These are phyloP conservation scores for Petrocephalus microphthalmus DNA, from an alignment of 2,113 vertebrate species.

Conservation along the genomic window DNA sequence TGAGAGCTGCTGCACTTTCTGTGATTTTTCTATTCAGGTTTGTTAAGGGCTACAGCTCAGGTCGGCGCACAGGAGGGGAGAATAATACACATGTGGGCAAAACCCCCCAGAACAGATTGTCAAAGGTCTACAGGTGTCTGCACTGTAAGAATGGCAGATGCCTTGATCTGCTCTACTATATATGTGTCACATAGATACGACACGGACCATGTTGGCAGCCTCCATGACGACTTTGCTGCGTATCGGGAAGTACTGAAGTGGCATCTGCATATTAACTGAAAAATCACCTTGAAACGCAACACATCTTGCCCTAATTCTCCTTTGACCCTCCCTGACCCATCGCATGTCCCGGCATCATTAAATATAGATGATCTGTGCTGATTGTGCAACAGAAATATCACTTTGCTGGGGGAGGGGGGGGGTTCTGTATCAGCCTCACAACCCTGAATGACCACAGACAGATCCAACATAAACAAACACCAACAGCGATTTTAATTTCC, in stretches of 20 bases:
- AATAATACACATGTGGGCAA: background rate
- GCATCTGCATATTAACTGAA: background rate
- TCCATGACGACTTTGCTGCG: background rate
- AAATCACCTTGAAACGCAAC: background rate
- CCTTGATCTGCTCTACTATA: background rate
- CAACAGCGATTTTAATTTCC: background rate
- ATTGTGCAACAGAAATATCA: conserved; percentile 1
- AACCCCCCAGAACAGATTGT: background rate
- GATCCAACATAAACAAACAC: background rate
- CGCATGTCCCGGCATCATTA: background rate
- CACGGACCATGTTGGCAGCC: background rate
- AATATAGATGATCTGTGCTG: conserved; percentile 6
- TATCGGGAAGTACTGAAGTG: background rate
- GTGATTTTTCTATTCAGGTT: background rate
- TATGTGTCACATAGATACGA: background rate
- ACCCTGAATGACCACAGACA: background rate
- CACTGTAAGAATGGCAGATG: background rate
- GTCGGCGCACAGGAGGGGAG: background rate
- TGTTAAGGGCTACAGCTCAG: background rate
- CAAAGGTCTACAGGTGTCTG: background rate
- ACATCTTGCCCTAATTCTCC: background rate
- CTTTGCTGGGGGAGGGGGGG: background rate
- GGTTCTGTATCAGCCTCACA: background rate
- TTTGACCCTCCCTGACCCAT: background rate
- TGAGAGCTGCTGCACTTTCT: background rate